Evolutionary conservation across 2,797 vertebrate species (phyloP).

Genomic region (Tapirus indicus): DNA sequence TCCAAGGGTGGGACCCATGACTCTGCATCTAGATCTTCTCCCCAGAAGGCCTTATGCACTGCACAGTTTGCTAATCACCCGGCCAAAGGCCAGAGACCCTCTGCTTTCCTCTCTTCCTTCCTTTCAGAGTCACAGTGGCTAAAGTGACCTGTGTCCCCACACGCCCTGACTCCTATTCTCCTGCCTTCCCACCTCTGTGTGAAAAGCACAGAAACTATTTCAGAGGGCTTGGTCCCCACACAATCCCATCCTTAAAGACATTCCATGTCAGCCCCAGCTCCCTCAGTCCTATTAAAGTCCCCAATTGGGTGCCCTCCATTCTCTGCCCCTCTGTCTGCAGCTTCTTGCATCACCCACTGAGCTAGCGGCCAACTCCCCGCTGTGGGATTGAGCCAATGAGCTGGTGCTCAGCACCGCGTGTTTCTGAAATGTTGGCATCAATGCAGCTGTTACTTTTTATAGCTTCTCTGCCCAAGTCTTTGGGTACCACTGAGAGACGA

Average conservation of each 20-base stretch:
- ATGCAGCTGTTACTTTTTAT: constrained; percentile 77
- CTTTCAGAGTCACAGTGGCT: not conserved
- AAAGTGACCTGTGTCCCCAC: too few relatives aligned
- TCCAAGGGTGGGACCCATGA: too few relatives aligned
- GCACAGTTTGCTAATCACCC: accelerated
- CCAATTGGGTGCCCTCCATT: accelerated
- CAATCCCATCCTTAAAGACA: not conserved
- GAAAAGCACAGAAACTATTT: not conserved
- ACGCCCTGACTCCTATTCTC: accelerated
- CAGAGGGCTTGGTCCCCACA: not conserved
- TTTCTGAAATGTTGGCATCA: constrained; percentile 15
- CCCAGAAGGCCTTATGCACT: too few relatives aligned
- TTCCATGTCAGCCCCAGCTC: not conserved
- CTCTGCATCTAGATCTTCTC: too few relatives aligned
- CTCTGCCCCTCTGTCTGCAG: accelerated
- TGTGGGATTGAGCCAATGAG: not conserved
- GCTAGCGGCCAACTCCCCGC: not conserved
- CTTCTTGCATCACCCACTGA: accelerated
- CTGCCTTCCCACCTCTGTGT: not conserved
- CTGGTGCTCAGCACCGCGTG: not conserved
- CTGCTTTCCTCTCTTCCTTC: not conserved
- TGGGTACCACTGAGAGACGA: constrained; percentile 56
- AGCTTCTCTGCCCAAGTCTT: constrained; percentile 64
- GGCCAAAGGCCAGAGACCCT: not conserved
- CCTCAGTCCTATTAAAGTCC: not conserved